Conservation (phyloP, 2,888 invertebrate genomes). For the Alentia gelatinosa region DNA sequence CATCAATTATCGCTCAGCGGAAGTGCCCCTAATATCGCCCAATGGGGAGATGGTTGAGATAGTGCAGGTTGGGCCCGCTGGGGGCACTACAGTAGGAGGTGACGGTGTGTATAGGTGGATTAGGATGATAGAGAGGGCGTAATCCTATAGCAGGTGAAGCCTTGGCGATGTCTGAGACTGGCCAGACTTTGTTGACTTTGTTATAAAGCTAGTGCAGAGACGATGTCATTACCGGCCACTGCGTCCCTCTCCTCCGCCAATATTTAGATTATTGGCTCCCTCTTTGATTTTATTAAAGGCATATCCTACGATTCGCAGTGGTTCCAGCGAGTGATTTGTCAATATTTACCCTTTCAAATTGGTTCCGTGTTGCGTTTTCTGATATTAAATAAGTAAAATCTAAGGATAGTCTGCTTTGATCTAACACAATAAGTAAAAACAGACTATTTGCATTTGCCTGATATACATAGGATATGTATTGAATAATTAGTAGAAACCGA, state of each 20-base stretch:
- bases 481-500: too few species aligned
- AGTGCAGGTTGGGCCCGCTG: background rate
- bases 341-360: too few species aligned
- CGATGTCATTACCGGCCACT: background rate
- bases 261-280: background rate
- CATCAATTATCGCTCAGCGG: background rate
- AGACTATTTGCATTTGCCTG: too few species aligned
- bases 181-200: background rate
- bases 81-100: background rate
- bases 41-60: background rate
- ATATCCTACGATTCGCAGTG: too few species aligned
- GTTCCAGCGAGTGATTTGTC: too few species aligned
- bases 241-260: background rate
- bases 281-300: constrained; percentile 1
- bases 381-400: too few species aligned
- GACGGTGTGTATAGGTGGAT: background rate
- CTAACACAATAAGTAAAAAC: too few species aligned
- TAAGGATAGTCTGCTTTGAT: too few species aligned
- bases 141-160: background rate
- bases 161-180: background rate
- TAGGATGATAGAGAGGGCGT: background rate
- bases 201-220: background rate
- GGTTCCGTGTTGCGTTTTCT: too few species aligned
- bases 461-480: too few species aligned
- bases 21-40: background rate